Base-by-base conservation (phyloP, 2,888 invertebrate genomes). In the Hololepta plana region DNA sequence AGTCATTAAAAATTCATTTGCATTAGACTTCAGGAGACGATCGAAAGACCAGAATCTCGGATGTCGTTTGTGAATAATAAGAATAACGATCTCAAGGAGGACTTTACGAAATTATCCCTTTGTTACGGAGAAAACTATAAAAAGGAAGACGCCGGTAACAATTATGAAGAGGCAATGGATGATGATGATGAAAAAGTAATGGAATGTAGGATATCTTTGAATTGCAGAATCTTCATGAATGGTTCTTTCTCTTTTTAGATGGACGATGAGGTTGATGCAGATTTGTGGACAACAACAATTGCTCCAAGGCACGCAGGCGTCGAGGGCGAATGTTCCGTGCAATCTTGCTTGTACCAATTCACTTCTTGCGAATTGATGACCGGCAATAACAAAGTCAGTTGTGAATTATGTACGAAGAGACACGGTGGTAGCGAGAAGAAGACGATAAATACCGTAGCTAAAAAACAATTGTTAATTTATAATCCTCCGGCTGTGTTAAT, bases 401-500 rank as follows among this genome's bases (percentile, higher is more conserved):
- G 96, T 52, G 84, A 87, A 45, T 68, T 72, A 23, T 96, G 96
- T 55, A 85, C 85, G 1, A 69, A 71, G 35, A 56, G 69, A n/a
- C 60, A 66, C 34, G 72, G 72, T 38, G 69, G 65, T 20, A 65
- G 67, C 29, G 65, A 68, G 29, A 72, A 70, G 10, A 79, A 77
- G 47, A 72, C 75, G 4, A 67, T 84, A 1, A 72, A 76, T 49
- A 80, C 81, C 1, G 74, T 79, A 44, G 79, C 81, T 20, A 79
- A 80, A 2, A 80, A 84, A 49, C 77, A 84, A 39, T 71, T 84
- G 52, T 62, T 93, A 19, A 75, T 98, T 15, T 82, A 81, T 35
- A 73, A 74, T 45, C 90, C 91, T 12, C 96, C 96, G 1, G 81
- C 90, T 3, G 77, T 96, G 27, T 64, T 98, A 2, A 96, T 95